phyloP scores from a whole-genome alignment of 2,797 vertebrate genomes.

The Champsocephalus esox region DNA sequence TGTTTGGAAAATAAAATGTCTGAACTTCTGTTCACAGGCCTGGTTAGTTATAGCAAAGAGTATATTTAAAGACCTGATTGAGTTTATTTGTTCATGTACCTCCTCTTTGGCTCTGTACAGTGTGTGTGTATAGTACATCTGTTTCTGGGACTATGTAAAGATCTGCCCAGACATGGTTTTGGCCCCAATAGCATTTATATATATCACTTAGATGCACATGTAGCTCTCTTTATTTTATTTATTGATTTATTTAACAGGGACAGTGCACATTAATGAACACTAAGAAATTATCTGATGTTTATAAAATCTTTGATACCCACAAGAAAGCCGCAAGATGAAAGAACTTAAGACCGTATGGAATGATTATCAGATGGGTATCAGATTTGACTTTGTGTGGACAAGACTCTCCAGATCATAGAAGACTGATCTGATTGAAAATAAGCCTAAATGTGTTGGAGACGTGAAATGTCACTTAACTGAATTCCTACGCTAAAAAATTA shows the following conservation, averaged over 20 bases:
- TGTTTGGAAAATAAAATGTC: slow-evolving; percentile 7
- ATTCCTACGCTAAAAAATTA: not conserved
- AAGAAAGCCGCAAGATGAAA: not conserved
- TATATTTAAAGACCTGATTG: not conserved
- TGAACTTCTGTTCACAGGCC: not conserved
- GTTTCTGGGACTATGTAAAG: slow-evolving; percentile 20
- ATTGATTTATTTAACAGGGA: no score
- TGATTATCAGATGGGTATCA: not conserved
- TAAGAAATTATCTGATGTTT: slow-evolving; percentile 19
- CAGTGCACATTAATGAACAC: not conserved
- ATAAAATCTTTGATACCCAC: slow-evolving; percentile 15
- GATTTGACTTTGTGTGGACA: slow-evolving; percentile 8
- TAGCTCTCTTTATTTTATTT: no score
- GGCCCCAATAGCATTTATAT: not conserved
- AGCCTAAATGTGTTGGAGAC: not conserved
- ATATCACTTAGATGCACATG: slow-evolving; percentile 2
- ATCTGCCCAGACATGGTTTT: slow-evolving; percentile 14
- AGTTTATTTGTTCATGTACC: not conserved
- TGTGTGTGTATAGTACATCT: slow-evolving; percentile 25
- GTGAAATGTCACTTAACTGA: not conserved
- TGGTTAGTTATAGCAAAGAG: not conserved
- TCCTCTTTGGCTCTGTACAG: not conserved
- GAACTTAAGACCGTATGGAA: slow-evolving; percentile 6
- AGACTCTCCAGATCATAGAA: not conserved
- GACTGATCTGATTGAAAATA: not conserved